These are phyloP conservation scores for Heterohyrax brucei DNA, from an alignment of 2,797 vertebrate species.

Conservation along the genomic window DNA sequence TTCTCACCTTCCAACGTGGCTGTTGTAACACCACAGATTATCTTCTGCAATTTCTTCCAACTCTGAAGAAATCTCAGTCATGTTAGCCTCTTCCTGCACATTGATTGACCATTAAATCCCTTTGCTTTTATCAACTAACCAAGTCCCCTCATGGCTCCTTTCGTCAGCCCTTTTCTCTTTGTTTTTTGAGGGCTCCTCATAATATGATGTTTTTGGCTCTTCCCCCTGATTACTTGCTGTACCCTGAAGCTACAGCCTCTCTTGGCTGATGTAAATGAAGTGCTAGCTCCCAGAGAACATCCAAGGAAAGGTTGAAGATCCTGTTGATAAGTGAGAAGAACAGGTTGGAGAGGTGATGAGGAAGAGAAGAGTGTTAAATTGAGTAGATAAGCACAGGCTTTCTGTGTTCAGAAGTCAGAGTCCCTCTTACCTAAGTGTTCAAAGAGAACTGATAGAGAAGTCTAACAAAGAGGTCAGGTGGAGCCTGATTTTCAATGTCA, in stretches of 20 bases:
- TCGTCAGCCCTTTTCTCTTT: not conserved
- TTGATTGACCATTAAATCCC: slow-evolving; percentile 60
- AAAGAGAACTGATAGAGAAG: slow-evolving; percentile 32
- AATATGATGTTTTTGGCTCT: slow-evolving; percentile 59
- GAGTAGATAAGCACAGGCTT: slow-evolving; percentile 51
- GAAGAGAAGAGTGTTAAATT: slow-evolving; percentile 45
- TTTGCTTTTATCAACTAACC: slow-evolving; percentile 70
- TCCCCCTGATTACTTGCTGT: not conserved
- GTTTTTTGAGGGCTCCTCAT: slow-evolving; percentile 38
- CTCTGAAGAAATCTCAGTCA: slow-evolving; percentile 69
- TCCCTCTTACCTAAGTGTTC: slow-evolving; percentile 59
- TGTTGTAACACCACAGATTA: slow-evolving; percentile 69
- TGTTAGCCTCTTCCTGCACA: slow-evolving; percentile 46
- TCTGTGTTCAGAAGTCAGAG: slow-evolving; percentile 26
- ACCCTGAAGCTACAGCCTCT: slow-evolving; percentile 28
- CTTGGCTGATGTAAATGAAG: slow-evolving; percentile 68
- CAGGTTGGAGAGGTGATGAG: slow-evolving; percentile 5
- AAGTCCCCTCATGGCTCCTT: not conserved
- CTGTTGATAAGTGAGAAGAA: slow-evolving; percentile 46
- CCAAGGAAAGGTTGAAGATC: slow-evolving; percentile 52
- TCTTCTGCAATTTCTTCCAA: slow-evolving; percentile 68
- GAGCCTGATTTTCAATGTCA: slow-evolving; percentile 37
- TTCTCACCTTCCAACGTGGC: slow-evolving; percentile 39
- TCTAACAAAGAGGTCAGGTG: slow-evolving; percentile 32
- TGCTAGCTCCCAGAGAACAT: slow-evolving; percentile 16